These are phyloP conservation scores for Ceratosolen fusciceps DNA, from an alignment of 1,140 invertebrate genomes.

Conservation along the genomic window DNA sequence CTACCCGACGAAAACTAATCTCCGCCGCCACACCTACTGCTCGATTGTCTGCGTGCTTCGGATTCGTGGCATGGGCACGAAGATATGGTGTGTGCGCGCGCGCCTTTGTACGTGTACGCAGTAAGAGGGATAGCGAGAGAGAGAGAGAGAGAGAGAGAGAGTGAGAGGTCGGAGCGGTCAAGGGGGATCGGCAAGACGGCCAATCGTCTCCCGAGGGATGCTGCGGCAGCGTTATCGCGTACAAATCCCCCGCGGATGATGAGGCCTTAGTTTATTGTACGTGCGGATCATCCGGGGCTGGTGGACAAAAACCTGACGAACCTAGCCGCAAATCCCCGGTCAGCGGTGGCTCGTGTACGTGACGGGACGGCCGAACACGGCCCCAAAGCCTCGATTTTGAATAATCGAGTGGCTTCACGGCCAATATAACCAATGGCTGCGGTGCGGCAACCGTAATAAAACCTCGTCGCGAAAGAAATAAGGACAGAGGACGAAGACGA, in stretches of 20 bases:
- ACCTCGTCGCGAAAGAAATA: conserved; percentile 2
- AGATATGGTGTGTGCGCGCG: too few relatives aligned
- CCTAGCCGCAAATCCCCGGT: conserved; percentile 27
- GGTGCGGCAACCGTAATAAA: conserved; percentile 4
- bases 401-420: conserved; percentile 31
- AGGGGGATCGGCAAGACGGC: conserved; percentile 18
- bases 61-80: too few relatives aligned
- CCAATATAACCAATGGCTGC: not conserved
- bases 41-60: too few relatives aligned
- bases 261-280: conserved; percentile 72
- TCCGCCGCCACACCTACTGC: conserved; percentile 7
- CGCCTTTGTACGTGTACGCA: too few relatives aligned
- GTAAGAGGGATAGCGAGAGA: too few relatives aligned
- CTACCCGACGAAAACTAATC: conserved; percentile 45
- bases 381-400: conserved; percentile 29
- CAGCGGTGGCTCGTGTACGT: conserved; percentile 28
- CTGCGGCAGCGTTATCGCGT: conserved; percentile 64
- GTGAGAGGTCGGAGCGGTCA: not conserved
- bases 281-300: conserved; percentile 54
- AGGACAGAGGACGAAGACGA: too few relatives aligned
- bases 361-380: not conserved
- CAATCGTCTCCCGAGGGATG: conserved; percentile 55
- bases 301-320: conserved; percentile 10
- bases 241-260: conserved; percentile 71
- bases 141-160: too few relatives aligned